A percentile compares a stretch with the other conserved stretches of the same genome.
Conservation (phyloP, 2,797 vertebrate genomes). For the Pipistrellus pipistrellus region DNA sequence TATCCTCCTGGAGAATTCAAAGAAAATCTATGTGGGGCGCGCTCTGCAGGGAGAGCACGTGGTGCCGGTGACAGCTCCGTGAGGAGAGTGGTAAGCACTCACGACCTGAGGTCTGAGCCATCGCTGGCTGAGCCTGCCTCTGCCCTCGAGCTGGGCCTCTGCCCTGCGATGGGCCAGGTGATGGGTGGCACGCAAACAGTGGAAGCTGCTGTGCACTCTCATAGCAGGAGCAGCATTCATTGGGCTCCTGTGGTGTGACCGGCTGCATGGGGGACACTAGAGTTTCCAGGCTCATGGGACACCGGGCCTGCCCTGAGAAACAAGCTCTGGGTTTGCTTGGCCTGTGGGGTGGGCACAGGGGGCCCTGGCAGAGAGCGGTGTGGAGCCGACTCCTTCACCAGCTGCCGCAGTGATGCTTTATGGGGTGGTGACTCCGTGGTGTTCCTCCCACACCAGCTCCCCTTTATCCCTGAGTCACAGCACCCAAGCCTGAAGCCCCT, state of each 20-base stretch:
- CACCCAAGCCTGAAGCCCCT: background rate
- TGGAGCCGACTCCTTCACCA: background rate
- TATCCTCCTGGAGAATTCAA: constrained; percentile 79
- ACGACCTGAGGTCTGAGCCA: background rate
- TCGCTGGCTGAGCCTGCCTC: background rate
- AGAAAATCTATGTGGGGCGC: constrained; percentile 79
- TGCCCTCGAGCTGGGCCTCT: background rate
- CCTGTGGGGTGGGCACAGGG: background rate
- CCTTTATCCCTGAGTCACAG: background rate
- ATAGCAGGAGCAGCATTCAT: background rate
- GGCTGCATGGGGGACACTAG: background rate
- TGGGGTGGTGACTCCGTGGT: background rate
- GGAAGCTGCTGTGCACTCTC: background rate
- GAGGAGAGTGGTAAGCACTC: constrained; percentile 53
- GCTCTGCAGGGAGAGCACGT: constrained; percentile 72
- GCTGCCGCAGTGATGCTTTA: background rate
- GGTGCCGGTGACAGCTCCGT: background rate
- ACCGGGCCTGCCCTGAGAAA: background rate
- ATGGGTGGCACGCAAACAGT: background rate
- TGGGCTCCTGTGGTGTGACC: background rate
- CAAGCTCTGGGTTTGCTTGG: background rate
- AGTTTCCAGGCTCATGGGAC: background rate
- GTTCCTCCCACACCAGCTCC: background rate
- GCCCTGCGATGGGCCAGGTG: background rate
- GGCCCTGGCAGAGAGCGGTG: background rate